A percentile compares a stretch with the other conserved stretches of the same genome.
phyloP scores from a whole-genome alignment of 2,797 vertebrate genomes.

The Hippocampus kuda region DNA sequence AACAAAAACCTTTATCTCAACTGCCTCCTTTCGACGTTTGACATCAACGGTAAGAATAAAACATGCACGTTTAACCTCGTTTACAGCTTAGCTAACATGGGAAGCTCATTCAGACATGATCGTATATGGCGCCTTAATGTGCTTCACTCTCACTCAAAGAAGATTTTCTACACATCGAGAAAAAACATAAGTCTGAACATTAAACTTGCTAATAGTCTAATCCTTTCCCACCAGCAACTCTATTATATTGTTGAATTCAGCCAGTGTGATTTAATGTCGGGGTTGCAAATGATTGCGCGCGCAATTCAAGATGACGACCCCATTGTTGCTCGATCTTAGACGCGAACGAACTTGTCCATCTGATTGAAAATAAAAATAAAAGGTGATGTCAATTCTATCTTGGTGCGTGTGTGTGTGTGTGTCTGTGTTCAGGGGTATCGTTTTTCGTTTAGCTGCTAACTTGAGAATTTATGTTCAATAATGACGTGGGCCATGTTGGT shows the following conservation, averaged over 20 bases:
- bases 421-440: neutral
- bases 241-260: neutral
- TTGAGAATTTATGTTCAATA: neutral
- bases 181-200: neutral
- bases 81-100: neutral
- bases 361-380: neutral
- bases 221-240: neutral
- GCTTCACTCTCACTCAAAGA: no score
- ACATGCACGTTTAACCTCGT: neutral
- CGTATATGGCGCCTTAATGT: neutral
- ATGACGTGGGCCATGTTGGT: neutral
- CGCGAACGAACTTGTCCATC: neutral
- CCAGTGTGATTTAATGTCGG: neutral
- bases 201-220: neutral
- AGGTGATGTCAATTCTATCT: neutral
- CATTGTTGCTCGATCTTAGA: neutral
- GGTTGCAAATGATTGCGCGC: conserved; percentile 26
- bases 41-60: no score
- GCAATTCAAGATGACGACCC: conserved; percentile 20
- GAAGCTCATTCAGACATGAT: neutral
- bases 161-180: neutral
- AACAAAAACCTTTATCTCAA: neutral
- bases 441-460: neutral
- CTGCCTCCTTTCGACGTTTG: neutral
- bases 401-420: neutral